Conservation (phyloP, 2,113 vertebrate species). For the Petroica traversi region DNA sequence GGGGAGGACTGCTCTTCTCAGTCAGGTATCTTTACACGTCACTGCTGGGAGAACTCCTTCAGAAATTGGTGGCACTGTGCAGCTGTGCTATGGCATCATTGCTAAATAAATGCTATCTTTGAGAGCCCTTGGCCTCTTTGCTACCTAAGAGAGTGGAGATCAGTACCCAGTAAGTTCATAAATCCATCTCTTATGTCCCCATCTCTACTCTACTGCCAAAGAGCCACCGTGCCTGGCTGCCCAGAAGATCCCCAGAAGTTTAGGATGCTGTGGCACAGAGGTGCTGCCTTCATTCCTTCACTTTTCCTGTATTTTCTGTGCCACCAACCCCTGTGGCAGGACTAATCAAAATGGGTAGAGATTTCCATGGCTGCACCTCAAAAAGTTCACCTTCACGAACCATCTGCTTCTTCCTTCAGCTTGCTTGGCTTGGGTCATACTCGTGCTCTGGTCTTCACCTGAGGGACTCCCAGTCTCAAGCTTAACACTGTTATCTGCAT, state of each 20-base stretch:
- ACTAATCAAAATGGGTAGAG: not conserved
- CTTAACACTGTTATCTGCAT: not conserved
- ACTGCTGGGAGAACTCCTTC: not conserved
- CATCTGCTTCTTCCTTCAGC: not conserved
- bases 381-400: not conserved
- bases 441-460: not conserved
- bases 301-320: not conserved
- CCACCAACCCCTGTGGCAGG: not conserved
- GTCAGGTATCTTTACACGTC: not conserved
- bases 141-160: not conserved
- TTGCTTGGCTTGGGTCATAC: not conserved
- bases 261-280: not conserved
- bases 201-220: not conserved
- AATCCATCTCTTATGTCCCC: rapidly evolving
- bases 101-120: not conserved
- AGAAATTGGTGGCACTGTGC: not conserved
- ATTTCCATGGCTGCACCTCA: not conserved
- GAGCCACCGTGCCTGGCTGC: not conserved
- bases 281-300: not conserved
- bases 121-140: not conserved
- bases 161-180: not conserved
- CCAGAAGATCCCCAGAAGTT: not conserved
- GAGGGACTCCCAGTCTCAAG: not conserved
- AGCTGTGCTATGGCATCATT: not conserved
- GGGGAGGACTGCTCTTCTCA: not conserved